These are phyloP conservation scores for Anseranas semipalmata DNA, from an alignment of 2,113 vertebrate species.

Conservation along the genomic window DNA sequence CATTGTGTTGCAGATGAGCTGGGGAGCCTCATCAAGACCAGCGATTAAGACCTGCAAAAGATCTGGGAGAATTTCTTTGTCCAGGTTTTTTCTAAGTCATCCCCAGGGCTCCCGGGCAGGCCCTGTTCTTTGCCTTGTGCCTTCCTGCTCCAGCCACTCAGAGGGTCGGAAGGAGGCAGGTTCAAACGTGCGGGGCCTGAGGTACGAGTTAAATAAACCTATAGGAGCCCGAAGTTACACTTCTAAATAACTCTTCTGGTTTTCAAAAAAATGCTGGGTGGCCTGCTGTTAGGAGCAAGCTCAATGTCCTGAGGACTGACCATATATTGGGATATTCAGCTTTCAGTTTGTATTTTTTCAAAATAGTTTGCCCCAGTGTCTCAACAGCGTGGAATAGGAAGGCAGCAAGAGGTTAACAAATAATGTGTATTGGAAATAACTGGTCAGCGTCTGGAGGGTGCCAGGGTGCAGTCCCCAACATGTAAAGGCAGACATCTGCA, in stretches of 20 bases:
- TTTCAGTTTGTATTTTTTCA: background rate
- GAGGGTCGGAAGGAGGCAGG: background rate
- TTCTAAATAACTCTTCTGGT: background rate
- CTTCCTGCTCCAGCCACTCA: background rate
- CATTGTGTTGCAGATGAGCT: background rate
- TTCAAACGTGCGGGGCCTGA: fast-evolving
- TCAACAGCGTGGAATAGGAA: background rate
- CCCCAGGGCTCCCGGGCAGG: fast-evolving
- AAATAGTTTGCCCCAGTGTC: background rate
- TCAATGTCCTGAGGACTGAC: background rate
- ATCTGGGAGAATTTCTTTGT: background rate
- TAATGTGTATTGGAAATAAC: background rate
- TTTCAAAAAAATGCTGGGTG: background rate
- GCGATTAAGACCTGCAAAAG: constrained; percentile 13
- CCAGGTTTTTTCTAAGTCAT: background rate
- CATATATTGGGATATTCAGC: background rate
- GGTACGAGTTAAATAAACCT: background rate
- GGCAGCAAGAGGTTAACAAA: background rate
- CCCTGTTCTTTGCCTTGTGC: background rate
- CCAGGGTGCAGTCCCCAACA: background rate
- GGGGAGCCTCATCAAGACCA: background rate
- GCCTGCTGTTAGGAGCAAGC: background rate
- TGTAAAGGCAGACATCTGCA: constrained; percentile 13
- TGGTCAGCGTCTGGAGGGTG: background rate
- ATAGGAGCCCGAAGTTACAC: background rate